A percentile compares a stretch with the other conserved stretches of the same genome.
Conservation (phyloP, 2,113 vertebrate genomes). For the Eolophus roseicapilla region DNA sequence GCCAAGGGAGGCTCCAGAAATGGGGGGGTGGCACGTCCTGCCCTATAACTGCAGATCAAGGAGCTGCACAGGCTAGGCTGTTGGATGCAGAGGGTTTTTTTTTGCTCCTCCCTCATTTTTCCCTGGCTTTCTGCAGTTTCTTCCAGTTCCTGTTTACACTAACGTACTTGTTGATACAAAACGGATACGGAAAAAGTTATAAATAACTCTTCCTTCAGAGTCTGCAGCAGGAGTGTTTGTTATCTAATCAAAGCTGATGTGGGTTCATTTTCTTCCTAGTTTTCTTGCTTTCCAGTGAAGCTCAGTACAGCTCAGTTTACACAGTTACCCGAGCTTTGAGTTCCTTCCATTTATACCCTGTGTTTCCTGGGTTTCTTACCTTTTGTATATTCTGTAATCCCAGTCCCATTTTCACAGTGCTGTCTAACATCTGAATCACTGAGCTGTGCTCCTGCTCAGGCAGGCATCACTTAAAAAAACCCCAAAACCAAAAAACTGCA, state of each 20-base stretch:
- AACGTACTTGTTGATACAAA: not conserved
- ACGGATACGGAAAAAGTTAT: not conserved
- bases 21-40: fast-evolving
- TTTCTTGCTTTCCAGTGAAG: not conserved
- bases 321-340: not conserved
- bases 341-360: not conserved
- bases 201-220: not conserved
- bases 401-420: not conserved
- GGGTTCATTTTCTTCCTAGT: not conserved
- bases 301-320: not conserved
- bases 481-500: not conserved
- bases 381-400: slow-evolving; percentile 10
- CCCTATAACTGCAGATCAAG: not conserved
- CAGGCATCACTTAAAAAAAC: not conserved
- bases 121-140: not conserved
- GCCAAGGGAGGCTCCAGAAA: not conserved
- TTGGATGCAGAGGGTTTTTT: not conserved
- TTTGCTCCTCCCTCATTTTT: not conserved
- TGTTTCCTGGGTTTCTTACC: slow-evolving; percentile 21
- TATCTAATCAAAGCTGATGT: not conserved
- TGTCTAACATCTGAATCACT: not conserved
- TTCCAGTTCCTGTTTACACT: not conserved
- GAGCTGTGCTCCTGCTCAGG: not conserved
- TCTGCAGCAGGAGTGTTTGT: not conserved
- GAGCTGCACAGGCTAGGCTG: not conserved